phyloP scores from a whole-genome alignment of 2,888 invertebrate species.

The Hemicrepidius hirtus region DNA sequence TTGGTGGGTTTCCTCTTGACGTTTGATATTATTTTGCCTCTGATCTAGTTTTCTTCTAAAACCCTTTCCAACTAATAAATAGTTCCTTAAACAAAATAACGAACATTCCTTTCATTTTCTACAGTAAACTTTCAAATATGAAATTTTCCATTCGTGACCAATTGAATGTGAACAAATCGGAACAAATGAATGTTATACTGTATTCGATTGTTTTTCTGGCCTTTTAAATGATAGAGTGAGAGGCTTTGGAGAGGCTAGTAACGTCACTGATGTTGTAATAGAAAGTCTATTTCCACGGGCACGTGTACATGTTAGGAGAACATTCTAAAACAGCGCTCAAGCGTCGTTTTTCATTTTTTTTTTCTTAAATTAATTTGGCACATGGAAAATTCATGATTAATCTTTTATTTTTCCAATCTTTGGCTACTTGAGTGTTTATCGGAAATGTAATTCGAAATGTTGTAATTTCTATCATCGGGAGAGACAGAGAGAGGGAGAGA shows the following conservation, averaged over 20 bases:
- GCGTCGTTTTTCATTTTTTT: conserved; percentile 2
- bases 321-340: background rate
- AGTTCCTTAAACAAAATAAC: no score
- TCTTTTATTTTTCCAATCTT: no score
- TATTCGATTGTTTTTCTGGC: conserved; percentile 10
- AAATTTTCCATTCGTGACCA: no score
- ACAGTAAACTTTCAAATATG: no score
- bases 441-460: background rate
- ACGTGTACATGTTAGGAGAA: conserved; percentile 25
- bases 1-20: no score
- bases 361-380: background rate
- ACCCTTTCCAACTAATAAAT: no score
- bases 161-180: no score
- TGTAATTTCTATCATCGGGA: background rate
- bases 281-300: conserved; percentile 23
- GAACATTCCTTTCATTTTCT: no score
- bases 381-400: background rate
- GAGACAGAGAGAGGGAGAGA: no score
- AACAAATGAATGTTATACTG: background rate
- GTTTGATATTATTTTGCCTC: no score
- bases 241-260: conserved; percentile 12
- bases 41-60: no score
- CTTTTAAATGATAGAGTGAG: conserved; percentile 26
- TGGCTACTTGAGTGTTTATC: background rate
- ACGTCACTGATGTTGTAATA: conserved; percentile 23